Evolutionary conservation across 2,888 invertebrate genomes (phyloP), one percentile per base, ranked within the genome.

Genomic region (Eulithis prunata): DNA sequence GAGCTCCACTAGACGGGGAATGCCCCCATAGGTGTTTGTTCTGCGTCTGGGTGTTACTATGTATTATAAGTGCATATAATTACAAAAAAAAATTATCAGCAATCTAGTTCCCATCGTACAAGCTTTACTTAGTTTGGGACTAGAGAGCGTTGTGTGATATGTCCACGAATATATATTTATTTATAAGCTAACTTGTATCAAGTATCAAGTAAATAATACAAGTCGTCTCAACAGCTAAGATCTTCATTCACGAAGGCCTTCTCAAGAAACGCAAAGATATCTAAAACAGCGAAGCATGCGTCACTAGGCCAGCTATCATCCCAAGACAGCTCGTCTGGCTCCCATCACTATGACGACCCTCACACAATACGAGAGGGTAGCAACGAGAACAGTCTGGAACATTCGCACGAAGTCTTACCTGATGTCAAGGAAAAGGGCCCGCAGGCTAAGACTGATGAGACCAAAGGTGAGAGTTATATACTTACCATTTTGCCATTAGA

Each of bases 191-290:
- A 38, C 14, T 62, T 45, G 28, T 52, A 41, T n/a, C 7, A 4
- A 58, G 5, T 53, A 63, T 46, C 21, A 4, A 58, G 3, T 53
- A 57, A 46, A 14, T 55, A 38, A 57, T 36, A 0, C 6, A 6
- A 21, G 3, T 36, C 64, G 62, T 74, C 77, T 72, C 86, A 87
- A 72, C 88, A 95, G 97, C 93, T 99, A 71, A 95, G 99, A 62
- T 98, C 98, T 85, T 99, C 99, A 45, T 99, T 99, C 90, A 98
- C 98, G 76, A 99, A 99, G 91, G 99, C 99, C 21, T 99, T 99
- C 91, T 98, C 98, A 14, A 94, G 97, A 72, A 96, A 96, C 87
- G 96, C 96, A 68, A 96, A 96, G 93, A 96, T 96, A 85, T 94
- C 96, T 73, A 95, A 96, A 93, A 95, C 95, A 57, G 95, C 93